Percentiles rank a stretch among this genome's conserved stretches.
These are phyloP conservation scores for Solenodon paradoxus DNA, from an alignment of 2,113 vertebrate species.

Conservation along the genomic window DNA sequence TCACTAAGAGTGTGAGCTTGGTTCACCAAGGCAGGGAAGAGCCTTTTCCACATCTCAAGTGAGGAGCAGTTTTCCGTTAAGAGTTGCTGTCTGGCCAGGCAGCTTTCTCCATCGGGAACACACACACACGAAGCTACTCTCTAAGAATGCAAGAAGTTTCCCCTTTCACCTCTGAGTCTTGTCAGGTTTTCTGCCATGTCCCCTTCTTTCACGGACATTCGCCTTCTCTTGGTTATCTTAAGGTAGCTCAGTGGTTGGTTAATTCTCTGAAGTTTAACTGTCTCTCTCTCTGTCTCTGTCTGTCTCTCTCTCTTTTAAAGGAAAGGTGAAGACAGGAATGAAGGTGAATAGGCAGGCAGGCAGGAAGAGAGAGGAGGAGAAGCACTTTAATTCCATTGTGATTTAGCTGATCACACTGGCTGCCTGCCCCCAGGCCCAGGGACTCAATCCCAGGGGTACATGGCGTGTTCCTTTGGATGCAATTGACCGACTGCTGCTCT, in stretches of 20 bases:
- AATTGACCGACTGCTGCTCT: no score
- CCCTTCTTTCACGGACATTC: background rate
- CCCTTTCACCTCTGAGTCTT: background rate
- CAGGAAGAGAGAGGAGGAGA: no score
- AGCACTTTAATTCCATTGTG: no score
- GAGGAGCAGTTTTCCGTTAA: background rate
- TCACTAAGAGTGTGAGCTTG: background rate
- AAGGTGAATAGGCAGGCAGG: no score
- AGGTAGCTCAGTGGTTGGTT: background rate
- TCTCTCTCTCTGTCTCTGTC: no score
- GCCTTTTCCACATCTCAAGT: background rate
- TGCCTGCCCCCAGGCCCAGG: no score
- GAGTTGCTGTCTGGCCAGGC: background rate
- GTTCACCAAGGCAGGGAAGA: background rate
- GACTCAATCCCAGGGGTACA: no score
- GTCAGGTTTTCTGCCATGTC: background rate
- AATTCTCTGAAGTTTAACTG: background rate
- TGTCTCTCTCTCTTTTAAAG: background rate
- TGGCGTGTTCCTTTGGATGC: no score
- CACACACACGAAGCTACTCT: background rate
- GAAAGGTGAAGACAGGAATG: no score
- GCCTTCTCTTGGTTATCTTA: slow-evolving; percentile 8
- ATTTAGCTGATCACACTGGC: no score
- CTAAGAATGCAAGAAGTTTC: background rate
- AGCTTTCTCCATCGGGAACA: background rate